Base-by-base conservation (phyloP, 35 echinoderm and acorn worm species). In the Holothuria glaberrima region DNA sequence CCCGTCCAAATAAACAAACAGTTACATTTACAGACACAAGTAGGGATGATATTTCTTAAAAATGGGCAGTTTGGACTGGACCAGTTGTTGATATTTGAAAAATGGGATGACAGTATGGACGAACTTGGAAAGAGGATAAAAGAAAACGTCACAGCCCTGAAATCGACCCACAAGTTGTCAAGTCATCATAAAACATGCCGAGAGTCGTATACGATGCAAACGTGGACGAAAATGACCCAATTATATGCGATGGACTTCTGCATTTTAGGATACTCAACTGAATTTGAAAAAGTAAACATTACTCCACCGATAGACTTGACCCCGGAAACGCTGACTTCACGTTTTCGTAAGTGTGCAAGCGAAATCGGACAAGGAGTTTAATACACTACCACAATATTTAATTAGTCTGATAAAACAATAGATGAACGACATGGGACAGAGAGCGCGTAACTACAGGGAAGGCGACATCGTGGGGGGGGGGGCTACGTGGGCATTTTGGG, bases 41-140 rank as follows among this genome's bases (percentile, higher is more conserved):
- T 75, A 6, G 71, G 71, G 18, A 75, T 75, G 71, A 30, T 75
- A 4, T 75, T 75, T 13, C 33, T 34, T 24, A 41, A 36, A 24
- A 24, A 75, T 21, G 24, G 46, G 10, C 24, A 17, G 2, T 75
- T 75, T 24, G 71, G 33, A 21, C 34, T 75, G 9, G 71, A 75
- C 46, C 71, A 75, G 33, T 44, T 75, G 6, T 41, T 75, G 14
- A 44, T 75, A 24, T 75, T 75, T 41, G 71, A 75, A 19, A 36
- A 75, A 75, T 75, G 71, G 71, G 46, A 75, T 24, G 71, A 75
- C 18, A 75, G 71, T 16, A 75, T 75, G 71, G 71, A 75, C 46
- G 71, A 18, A 9, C 46, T 75, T 22, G 71, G 71, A 18, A 24
- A 41, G 0, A 36, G 33, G 12, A 22, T 75, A 36, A 17, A 75